Evolutionary conservation across 1,140 invertebrate species (phyloP).

Genomic region (Lithobius niger): DNA sequence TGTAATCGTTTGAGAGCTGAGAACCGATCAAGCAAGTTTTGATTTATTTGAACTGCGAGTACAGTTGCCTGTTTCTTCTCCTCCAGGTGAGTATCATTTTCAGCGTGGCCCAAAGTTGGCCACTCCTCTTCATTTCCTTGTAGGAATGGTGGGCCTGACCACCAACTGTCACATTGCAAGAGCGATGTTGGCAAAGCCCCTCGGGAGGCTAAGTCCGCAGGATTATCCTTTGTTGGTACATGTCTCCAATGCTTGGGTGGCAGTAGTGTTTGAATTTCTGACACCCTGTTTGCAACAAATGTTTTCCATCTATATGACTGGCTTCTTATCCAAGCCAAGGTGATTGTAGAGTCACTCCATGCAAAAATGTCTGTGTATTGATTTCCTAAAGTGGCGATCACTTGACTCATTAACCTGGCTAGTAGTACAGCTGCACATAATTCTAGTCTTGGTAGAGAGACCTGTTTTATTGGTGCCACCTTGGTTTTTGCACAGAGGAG

Average conservation of each 20-base stretch:
- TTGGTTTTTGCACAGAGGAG: constrained; percentile 9
- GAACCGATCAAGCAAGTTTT: background rate
- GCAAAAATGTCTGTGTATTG: constrained; percentile 11
- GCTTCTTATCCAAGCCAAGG: constrained; percentile 26
- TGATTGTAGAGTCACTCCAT: constrained; percentile 29
- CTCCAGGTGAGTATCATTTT: background rate
- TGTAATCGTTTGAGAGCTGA: background rate
- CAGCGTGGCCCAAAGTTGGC: background rate
- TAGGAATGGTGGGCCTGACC: background rate
- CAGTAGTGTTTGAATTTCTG: constrained; percentile 25
- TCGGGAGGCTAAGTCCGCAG: constrained; percentile 12
- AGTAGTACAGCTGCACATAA: constrained; percentile 8
- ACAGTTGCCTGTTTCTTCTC: background rate
- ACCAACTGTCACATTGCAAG: background rate
- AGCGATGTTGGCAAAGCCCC: background rate
- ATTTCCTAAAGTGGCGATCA: background rate
- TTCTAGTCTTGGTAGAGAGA: constrained; percentile 10
- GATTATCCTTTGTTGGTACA: constrained; percentile 17
- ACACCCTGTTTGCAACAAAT: constrained; percentile 31
- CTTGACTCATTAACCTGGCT: background rate
- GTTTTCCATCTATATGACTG: constrained; percentile 24
- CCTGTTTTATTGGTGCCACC: constrained; percentile 12
- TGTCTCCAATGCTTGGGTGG: constrained; percentile 15
- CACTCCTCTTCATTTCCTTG: constrained; percentile 1
- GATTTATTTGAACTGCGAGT: background rate